Evolutionary conservation across 2,888 invertebrate genomes (phyloP).

Genomic region (Drosophila anomelani): DNA sequence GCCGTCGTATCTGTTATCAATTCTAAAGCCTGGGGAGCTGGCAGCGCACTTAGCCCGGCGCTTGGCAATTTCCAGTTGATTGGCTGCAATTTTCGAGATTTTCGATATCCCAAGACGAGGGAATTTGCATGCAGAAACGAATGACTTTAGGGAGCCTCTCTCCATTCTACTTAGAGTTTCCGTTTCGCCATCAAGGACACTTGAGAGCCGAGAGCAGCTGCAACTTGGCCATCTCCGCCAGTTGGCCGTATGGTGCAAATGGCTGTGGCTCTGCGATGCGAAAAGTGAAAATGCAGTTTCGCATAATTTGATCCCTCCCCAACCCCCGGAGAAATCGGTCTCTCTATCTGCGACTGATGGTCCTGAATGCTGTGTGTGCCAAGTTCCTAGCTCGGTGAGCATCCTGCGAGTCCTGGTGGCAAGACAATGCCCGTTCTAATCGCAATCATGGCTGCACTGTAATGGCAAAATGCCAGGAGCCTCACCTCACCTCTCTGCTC

Average conservation of each 20-base stretch:
- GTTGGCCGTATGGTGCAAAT: conserved; percentile 61
- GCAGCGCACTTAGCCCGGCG: conserved; percentile 65
- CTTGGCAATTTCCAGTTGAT: conserved; percentile 80
- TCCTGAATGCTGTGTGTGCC: conserved; percentile 39
- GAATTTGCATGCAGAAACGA: conserved; percentile 61
- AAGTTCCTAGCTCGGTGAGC: conserved; percentile 6
- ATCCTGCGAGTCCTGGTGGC: conserved; percentile 27
- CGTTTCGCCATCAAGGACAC: conserved; percentile 26
- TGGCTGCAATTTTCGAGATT: conserved; percentile 77
- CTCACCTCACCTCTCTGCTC: conserved; percentile 8
- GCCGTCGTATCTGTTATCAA: conserved; percentile 65
- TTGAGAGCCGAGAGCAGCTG: conserved; percentile 38
- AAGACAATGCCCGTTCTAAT: conserved; percentile 60
- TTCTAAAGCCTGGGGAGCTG: conserved; percentile 53
- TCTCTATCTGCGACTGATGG: conserved; percentile 22
- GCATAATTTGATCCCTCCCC: conserved; percentile 66
- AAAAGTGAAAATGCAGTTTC: conserved; percentile 59
- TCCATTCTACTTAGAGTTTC: neutral
- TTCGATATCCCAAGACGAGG: conserved; percentile 60
- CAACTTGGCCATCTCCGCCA: conserved; percentile 31
- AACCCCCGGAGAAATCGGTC: conserved; percentile 8
- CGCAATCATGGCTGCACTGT: conserved; percentile 70
- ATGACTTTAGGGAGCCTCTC: conserved; percentile 10
- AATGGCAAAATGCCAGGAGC: conserved; percentile 58
- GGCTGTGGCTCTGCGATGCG: conserved; percentile 40